A percentile compares a stretch with the other conserved stretches of the same genome.
Evolutionary conservation across 2,113 vertebrate species (phyloP).

Genomic region (Dolichallabes microphthalmus): DNA sequence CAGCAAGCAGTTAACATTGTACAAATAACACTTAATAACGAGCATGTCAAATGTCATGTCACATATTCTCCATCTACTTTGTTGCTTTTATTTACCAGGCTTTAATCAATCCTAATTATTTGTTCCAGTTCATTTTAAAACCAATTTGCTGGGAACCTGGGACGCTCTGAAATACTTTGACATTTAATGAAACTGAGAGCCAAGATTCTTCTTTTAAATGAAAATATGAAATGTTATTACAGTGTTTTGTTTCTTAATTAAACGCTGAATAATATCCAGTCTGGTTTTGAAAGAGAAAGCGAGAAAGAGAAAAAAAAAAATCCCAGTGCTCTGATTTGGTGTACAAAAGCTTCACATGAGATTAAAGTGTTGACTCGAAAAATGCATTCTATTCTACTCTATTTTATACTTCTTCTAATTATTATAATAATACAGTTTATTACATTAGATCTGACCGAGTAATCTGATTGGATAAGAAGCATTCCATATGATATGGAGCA

Average conservation of each 20-base stretch:
- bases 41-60: not conserved
- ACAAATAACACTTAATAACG: not conserved
- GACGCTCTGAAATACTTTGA: not conserved
- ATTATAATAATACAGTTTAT: no score
- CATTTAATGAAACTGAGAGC: constrained; percentile 22
- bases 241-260: not conserved
- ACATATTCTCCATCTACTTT: not conserved
- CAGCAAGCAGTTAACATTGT: not conserved
- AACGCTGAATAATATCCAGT: not conserved
- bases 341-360: not conserved
- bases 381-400: no score
- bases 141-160: not conserved
- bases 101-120: constrained; percentile 2
- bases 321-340: constrained; percentile 13
- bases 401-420: no score
- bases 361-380: not conserved
- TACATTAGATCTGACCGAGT: no score
- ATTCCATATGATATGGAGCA: no score
- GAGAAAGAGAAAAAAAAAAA: not conserved
- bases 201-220: constrained; percentile 31
- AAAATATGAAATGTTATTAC: constrained; percentile 4
- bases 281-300: not conserved
- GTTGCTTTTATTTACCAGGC: not conserved
- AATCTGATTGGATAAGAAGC: no score
- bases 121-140: constrained; percentile 6